phyloP scores from a whole-genome alignment of 1,140 invertebrate genomes.

The Mactra quadrangularis region DNA sequence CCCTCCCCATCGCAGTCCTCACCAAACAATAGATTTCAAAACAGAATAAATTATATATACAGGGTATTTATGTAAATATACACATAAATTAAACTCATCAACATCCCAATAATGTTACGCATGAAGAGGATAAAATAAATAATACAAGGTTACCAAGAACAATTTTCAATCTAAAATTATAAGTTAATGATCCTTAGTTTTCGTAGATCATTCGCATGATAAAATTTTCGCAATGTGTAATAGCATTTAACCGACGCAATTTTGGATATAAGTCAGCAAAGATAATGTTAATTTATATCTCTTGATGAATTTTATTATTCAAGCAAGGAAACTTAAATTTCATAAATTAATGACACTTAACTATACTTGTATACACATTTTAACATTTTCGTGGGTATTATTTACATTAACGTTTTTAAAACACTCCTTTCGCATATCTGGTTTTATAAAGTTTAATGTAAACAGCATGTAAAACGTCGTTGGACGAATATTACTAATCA shows the following conservation, averaged over 20 bases:
- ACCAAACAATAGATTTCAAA: no score
- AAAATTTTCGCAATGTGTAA: neutral
- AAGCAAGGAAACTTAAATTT: constrained; percentile 30
- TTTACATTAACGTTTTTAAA: neutral
- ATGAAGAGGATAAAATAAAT: no score
- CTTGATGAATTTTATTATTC: constrained; percentile 29
- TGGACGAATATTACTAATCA: no score
- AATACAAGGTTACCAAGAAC: constrained; percentile 2
- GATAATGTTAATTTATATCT: constrained; percentile 33
- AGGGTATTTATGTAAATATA: no score
- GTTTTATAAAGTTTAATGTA: neutral
- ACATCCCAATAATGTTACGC: no score
- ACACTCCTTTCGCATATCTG: constrained; percentile 6
- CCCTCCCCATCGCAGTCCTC: no score
- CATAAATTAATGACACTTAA: constrained; percentile 22
- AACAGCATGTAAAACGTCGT: no score
- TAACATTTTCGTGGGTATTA: neutral
- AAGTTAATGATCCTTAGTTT: constrained; percentile 26
- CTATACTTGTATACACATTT: no score
- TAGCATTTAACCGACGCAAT: constrained; percentile 5
- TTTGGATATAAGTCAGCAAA: neutral
- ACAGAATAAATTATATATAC: no score
- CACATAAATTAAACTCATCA: no score
- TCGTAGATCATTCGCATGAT: neutral
- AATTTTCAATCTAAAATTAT: constrained; percentile 22